A percentile compares a stretch with the other conserved stretches of the same genome.
Conservation (phyloP, 1,140 invertebrate genomes). For the Leptoteleia sp. region DNA sequence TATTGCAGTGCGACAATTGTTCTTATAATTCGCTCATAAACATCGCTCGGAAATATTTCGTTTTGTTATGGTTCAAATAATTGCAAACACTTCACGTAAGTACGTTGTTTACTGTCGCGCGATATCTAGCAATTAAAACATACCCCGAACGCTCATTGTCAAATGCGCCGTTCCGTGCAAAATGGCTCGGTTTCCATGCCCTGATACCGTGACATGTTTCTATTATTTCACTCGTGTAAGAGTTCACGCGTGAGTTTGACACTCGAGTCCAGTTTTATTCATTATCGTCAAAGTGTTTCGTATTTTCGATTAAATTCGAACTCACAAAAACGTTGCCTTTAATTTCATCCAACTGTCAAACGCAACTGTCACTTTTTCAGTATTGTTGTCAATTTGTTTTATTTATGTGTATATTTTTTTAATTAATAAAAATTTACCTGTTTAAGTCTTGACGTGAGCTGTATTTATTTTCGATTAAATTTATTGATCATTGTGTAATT, state of each 20-base stretch:
- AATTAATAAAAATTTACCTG: too few species aligned
- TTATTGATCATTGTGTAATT: too few species aligned
- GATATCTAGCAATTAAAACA: background rate
- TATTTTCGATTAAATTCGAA: background rate
- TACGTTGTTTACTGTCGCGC: conserved; percentile 13
- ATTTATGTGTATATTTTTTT: background rate
- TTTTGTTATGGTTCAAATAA: conserved; percentile 78
- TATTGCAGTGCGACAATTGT: conserved; percentile 75
- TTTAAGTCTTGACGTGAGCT: too few species aligned
- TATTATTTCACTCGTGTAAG: background rate
- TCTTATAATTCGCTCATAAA: conserved; percentile 75
- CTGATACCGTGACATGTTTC: conserved; percentile 29
- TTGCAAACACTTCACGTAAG: conserved; percentile 71
- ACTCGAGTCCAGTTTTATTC: too few species aligned
- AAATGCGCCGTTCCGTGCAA: conserved; percentile 32
- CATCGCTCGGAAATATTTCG: conserved; percentile 70
- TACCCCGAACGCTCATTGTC: conserved; percentile 14
- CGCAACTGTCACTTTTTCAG: conserved; percentile 21
- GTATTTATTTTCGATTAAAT: too few species aligned
- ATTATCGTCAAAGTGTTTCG: too few species aligned
- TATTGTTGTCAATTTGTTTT: conserved; percentile 1
- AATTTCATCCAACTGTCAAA: conserved; percentile 25
- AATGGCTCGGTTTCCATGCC: conserved; percentile 58
- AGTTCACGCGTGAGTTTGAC: too few species aligned
- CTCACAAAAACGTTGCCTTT: background rate